Evolutionary conservation across 2,113 vertebrate genomes (phyloP).

Genomic region (Danionella cerebrum): DNA sequence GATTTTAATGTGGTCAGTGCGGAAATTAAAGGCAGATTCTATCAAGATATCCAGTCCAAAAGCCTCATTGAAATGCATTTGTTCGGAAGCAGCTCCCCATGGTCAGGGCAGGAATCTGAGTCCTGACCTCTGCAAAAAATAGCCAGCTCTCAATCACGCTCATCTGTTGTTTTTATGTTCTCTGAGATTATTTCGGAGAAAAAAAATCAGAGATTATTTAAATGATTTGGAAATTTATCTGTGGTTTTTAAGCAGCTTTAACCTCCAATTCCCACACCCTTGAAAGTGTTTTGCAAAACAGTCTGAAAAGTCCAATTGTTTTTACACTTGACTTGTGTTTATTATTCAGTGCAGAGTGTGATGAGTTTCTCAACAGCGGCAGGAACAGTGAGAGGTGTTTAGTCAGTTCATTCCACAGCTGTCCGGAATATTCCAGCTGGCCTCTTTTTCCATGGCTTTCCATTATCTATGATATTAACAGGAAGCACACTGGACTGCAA

Average conservation of each 20-base stretch:
- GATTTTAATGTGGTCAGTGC: not conserved
- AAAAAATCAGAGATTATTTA: not conserved
- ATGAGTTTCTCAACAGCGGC: constrained; percentile 20
- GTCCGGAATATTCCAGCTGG: constrained; percentile 29
- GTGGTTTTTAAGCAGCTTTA: not conserved
- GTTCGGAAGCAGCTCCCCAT: not conserved
- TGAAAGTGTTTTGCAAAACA: constrained; percentile 21
- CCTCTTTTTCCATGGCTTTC: constrained; percentile 25
- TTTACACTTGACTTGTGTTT: constrained; percentile 17
- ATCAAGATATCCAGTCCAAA: not conserved
- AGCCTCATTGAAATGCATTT: constrained; percentile 3
- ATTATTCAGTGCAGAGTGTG: constrained; percentile 9
- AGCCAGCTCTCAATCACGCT: not conserved
- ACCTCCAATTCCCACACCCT: not conserved
- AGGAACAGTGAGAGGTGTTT: not conserved
- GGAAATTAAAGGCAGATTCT: not conserved
- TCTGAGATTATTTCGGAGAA: too few species aligned
- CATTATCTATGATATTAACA: not conserved
- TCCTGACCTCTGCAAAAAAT: too few species aligned
- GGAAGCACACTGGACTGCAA: not conserved
- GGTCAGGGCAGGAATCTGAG: constrained; percentile 1
- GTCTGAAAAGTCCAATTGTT: constrained; percentile 8
- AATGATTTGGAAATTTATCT: not conserved
- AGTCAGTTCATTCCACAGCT: constrained; percentile 2
- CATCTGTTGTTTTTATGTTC: not conserved